These are phyloP conservation scores for Serripes groenlandicus DNA, from an alignment of 2,888 invertebrate species.

Conservation along the genomic window DNA sequence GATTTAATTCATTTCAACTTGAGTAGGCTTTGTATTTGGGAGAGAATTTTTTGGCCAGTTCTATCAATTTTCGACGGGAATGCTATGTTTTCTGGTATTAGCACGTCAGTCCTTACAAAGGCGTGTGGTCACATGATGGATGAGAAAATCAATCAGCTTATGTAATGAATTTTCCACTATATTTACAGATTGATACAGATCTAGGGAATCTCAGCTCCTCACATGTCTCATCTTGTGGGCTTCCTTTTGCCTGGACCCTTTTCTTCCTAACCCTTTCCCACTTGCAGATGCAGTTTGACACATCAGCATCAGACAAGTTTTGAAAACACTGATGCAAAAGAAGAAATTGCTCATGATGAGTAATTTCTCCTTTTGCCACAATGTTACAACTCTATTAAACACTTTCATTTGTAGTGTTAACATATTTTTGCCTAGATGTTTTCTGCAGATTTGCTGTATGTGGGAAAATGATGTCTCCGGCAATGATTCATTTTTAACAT, in stretches of 20 bases:
- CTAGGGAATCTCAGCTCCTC: slow-evolving; percentile 1
- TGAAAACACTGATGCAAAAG: background rate
- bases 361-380: background rate
- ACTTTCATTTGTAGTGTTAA: background rate
- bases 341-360: background rate
- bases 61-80: slow-evolving; percentile 26
- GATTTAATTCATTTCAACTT: slow-evolving; percentile 23
- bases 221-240: slow-evolving; percentile 3
- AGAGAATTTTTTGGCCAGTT: slow-evolving; percentile 26
- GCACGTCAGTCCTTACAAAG: slow-evolving; percentile 19
- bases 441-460: too few relatives aligned
- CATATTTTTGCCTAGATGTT: too few relatives aligned
- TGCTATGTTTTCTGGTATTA: slow-evolving; percentile 28
- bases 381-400: background rate
- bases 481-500: too few relatives aligned
- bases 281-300: background rate
- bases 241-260: slow-evolving; percentile 8
- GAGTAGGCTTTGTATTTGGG: slow-evolving; percentile 15
- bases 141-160: slow-evolving; percentile 30
- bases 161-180: slow-evolving; percentile 31
- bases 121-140: slow-evolving; percentile 18
- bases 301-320: background rate
- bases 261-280: background rate
- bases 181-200: slow-evolving; percentile 32
- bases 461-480: too few relatives aligned